A percentile compares a stretch with the other conserved stretches of the same genome.
Evolutionary conservation across 1,140 invertebrate species (phyloP).

Genomic region (Calliphora vicina): DNA sequence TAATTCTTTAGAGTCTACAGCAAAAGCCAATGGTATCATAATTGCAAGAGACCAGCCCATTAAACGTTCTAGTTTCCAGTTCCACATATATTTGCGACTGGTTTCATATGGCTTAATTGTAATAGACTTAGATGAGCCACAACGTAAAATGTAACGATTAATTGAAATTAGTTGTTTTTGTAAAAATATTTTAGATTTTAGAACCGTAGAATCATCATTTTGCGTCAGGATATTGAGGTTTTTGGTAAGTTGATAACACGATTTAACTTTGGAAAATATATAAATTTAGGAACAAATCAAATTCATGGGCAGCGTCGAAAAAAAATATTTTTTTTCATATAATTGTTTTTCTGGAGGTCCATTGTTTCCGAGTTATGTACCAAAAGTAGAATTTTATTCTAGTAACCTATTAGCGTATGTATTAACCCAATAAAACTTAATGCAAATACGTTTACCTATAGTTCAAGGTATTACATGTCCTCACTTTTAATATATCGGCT

Average conservation of each 20-base stretch:
- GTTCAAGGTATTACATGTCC: too few species aligned
- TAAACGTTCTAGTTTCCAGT: background rate
- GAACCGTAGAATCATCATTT: too few species aligned
- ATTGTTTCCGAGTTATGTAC: too few species aligned
- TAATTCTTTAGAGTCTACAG: background rate
- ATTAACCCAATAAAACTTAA: too few species aligned
- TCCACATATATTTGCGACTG: background rate
- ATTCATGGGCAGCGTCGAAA: too few species aligned
- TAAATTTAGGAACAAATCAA: too few species aligned
- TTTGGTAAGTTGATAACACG: background rate
- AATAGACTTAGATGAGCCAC: background rate
- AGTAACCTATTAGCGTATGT: too few species aligned
- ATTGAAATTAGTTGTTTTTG: background rate
- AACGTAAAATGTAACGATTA: background rate
- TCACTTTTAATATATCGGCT: too few species aligned
- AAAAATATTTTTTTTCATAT: too few species aligned
- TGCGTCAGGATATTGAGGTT: background rate
- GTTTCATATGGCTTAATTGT: constrained; percentile 18
- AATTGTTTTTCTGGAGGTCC: too few species aligned
- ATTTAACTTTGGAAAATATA: background rate
- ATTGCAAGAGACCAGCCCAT: background rate
- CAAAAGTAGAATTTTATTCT: too few species aligned
- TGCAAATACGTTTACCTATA: too few species aligned
- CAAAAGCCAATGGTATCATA: background rate
- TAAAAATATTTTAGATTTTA: background rate